A percentile compares a stretch with the other conserved stretches of the same genome.
Evolutionary conservation across 1,140 invertebrate genomes (phyloP).

Genomic region (Anastrepha ludens): DNA sequence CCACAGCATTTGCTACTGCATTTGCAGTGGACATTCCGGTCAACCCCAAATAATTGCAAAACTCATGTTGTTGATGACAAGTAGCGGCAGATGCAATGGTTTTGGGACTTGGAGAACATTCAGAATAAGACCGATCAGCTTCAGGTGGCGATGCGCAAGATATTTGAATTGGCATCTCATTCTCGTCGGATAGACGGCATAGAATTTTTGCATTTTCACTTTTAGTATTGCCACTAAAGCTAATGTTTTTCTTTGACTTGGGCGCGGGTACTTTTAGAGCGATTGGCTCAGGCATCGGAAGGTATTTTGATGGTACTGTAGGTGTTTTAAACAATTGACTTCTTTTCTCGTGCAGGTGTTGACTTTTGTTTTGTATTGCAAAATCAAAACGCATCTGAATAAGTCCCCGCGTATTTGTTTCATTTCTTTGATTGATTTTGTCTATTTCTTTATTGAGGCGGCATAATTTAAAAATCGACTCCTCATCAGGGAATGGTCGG

Average conservation of each 20-base stretch:
- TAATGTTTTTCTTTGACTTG: background rate
- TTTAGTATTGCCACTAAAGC: background rate
- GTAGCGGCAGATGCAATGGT: background rate
- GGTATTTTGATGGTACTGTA: conserved; percentile 42
- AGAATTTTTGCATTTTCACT: background rate
- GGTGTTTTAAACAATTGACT: conserved; percentile 57
- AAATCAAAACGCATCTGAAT: conserved; percentile 57
- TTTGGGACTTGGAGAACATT: background rate
- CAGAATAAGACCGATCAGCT: background rate
- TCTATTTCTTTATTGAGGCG: conserved; percentile 54
- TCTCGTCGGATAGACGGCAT: background rate
- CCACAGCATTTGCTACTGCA: conserved; percentile 66
- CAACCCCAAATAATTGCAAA: conserved; percentile 70
- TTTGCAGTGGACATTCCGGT: conserved; percentile 68
- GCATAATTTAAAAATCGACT: conserved; percentile 53
- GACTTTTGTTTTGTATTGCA: conserved; percentile 53
- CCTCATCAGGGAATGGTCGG: conserved; percentile 19
- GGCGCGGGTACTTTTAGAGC: background rate
- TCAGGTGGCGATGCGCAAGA: background rate
- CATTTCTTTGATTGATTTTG: conserved; percentile 38
- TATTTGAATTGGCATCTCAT: background rate
- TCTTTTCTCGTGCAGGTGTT: conserved; percentile 18
- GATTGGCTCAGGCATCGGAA: background rate
- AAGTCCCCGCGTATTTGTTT: conserved; percentile 5
- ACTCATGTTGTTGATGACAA: conserved; percentile 68